Evolutionary conservation across 2,888 invertebrate species (phyloP), one percentile per base, ranked within the genome.

Genomic region (Rhagonycha lutea): DNA sequence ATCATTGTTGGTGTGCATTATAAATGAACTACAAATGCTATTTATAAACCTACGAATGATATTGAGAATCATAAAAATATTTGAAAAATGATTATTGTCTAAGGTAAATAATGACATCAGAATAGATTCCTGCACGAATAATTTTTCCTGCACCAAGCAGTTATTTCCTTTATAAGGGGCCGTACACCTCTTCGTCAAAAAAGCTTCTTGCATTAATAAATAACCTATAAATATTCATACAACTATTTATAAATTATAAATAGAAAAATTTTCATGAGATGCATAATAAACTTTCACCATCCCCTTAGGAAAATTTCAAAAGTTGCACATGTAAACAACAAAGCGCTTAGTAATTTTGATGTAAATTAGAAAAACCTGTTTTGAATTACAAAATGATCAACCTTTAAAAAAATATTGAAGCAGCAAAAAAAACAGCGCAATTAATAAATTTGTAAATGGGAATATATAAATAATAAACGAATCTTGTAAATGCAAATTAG

Each of bases 1-100:
- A 79, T 80, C 79, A 79, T 77, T 77, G 79, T 73, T 79, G 72
- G 72, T 70, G 69, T 70, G 76, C 69, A 74, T 79, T 79, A 80
- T 79, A 78, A 79, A 80, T 73, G 73, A 76, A 74, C 75, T 74
- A 78, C 78, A 61, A 67, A 63, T 61, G 29, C 67, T 77, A 76
- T 76, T 76, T 76, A 76, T 73, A 70, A 68, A 63, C 68, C 72
- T 61, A 63, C 68, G 69, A 77, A 75, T 77, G 74, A 75, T 75
- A 68, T 62, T 28, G 69, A 61, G 62, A 72, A 68, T 68, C 47
- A 65, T 72, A 77, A 77, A 77, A 74, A 74, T 77, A 67, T 61
- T 62, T 72, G 77, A 77, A 74, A 74, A 69, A 77, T 77, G 77
- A 77, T 74, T 69, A 69, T 72, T 72, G 74, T 77, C 72, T 70